Base-by-base conservation (phyloP, 2,113 vertebrate species). In the Oncorhynchus tshawytscha region DNA sequence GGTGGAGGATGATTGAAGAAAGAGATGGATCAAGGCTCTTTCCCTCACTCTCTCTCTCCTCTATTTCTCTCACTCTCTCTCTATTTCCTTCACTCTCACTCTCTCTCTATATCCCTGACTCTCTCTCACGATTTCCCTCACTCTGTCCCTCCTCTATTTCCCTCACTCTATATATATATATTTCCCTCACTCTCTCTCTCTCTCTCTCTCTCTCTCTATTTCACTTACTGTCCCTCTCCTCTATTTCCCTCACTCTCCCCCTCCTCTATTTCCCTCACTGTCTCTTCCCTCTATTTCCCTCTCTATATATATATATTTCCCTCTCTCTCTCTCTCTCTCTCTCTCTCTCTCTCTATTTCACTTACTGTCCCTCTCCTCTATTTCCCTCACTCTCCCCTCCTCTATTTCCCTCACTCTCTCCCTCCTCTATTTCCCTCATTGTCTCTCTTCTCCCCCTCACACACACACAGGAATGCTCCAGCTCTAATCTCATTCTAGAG, bases 341-440 rank as follows among this genome's bases (percentile, higher is more conserved):
- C n/a, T n/a, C n/a, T n/a, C n/a, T n/a, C n/a, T n/a, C n/a, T n/a
- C n/a, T n/a, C n/a, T n/a, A n/a, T n/a, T n/a, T n/a, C n/a, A n/a
- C n/a, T n/a, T n/a, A n/a, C n/a, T n/a, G n/a, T n/a, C n/a, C n/a
- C n/a, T n/a, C n/a, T n/a, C n/a, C n/a, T n/a, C n/a, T n/a, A n/a
- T n/a, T n/a, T n/a, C n/a, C n/a, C n/a, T n/a, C n/a, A n/a, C n/a
- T n/a, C n/a, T n/a, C n/a, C n/a, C n/a, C n/a, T n/a, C n/a, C n/a
- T n/a, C 78, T 71, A 27, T 72, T 78, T 77, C 16, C n/a, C 82
- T 70, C 4, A 73, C 22, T 72, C 86, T n/a, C 1, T 74, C 62
- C 73, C 8, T 29, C 29, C 29, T 29, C 29, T 29, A 29, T 29
- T 29, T 29, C 29, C 29, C 29, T 29, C 29, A 29, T 0, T 29